Conservation (phyloP, 2,113 vertebrate species). For the Morone chrysops region DNA sequence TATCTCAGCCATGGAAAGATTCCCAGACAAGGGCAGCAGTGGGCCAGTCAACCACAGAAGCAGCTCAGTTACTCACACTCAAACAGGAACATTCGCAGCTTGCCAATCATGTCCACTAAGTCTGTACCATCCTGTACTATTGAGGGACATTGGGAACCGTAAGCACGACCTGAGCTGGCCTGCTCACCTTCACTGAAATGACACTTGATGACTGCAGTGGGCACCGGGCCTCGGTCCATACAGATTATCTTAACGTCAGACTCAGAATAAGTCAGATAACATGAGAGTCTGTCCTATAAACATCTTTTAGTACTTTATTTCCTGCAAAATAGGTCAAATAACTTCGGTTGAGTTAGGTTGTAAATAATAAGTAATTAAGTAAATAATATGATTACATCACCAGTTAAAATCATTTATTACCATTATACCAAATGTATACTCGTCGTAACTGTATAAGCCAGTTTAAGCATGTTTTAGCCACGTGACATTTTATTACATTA, state of each 20-base stretch:
- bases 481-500: background rate
- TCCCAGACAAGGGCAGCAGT: background rate
- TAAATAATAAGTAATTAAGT: too few species aligned
- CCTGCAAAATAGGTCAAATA: background rate
- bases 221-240: background rate
- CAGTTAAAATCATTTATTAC: background rate
- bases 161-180: conserved; percentile 4
- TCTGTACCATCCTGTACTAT: conserved; percentile 14
- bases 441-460: background rate
- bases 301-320: background rate
- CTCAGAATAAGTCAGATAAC: background rate
- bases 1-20: background rate
- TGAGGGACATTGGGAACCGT: background rate
- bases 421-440: background rate
- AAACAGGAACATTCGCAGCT: conserved; percentile 1
- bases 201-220: conserved; percentile 23
- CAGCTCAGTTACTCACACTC: background rate
- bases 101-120: conserved; percentile 19
- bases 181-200: conserved; percentile 26
- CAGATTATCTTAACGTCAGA: background rate
- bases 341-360: too few species aligned
- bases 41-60: background rate
- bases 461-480: background rate
- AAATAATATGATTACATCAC: background rate
- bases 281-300: too few species aligned